Base-by-base conservation (phyloP, 2,888 invertebrate species). In the Eulithis testata region DNA sequence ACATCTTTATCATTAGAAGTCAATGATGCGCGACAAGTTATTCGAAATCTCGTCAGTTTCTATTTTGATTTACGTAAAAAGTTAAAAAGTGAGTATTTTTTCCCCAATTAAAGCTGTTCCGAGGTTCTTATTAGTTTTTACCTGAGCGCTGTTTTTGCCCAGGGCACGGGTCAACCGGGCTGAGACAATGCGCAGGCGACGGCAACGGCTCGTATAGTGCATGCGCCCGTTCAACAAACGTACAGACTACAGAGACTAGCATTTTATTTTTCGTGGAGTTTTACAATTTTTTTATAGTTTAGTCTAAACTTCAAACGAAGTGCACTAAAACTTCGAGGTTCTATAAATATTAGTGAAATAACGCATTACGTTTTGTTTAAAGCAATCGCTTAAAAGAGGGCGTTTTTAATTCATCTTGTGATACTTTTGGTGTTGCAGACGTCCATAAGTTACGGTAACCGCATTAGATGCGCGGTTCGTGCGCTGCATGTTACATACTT, bases 161-260 rank as follows among this genome's bases (percentile, higher is more conserved):
- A 82, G 91, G 92, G 91, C 92, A 92, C 92, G 92, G 92, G 92
- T 93, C 92, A 92, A 86, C 81, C 86, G 81, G 75, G 83, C 84
- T 89, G 91, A 92, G 91, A 92, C 92, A 91, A 91, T 86, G 88
- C 83, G 76, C 84, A 73, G 84, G 63, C 58, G 65, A 57, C 53
- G 58, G 21, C 49, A 52, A 57, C 45, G 21, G 31, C 8, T 45
- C 12, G 6, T 44, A 11, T 60, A 67, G 12, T 54, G 37, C 50
- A 27, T 61, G 67, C 63, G 53, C 63, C 45, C 37, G 45, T 8
- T 31, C 14, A n/a, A 63, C 36, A 14, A 27, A 53, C 4, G 1
- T 57, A 31, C 21, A 5, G 11, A 37, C 14, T n/a, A 21, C 21
- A 21, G 4, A 40, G 40, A 40, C 8, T 40, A 3, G 3, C 9